These are phyloP conservation scores for Myotis daubentonii DNA, from an alignment of 2,797 vertebrate species.

Conservation along the genomic window DNA sequence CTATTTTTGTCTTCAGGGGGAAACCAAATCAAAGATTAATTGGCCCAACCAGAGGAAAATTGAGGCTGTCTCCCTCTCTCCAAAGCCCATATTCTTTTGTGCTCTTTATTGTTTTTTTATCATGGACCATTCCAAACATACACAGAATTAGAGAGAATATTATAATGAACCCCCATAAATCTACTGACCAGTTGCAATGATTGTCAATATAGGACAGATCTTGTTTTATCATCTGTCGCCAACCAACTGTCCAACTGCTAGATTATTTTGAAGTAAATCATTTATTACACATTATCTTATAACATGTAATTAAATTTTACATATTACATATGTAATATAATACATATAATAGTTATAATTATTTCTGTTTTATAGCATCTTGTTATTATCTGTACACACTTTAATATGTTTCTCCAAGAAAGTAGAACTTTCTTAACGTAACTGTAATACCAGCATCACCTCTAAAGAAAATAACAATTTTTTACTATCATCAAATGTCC, in stretches of 20 bases:
- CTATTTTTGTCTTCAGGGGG: background rate
- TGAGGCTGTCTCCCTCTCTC: background rate
- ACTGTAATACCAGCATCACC: background rate
- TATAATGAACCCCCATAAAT: background rate
- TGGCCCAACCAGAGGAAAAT: background rate
- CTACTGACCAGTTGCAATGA: background rate
- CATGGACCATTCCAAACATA: background rate
- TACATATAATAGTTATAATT: background rate
- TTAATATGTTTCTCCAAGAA: background rate
- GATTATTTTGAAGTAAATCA: constrained; percentile 12
- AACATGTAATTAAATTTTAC: background rate
- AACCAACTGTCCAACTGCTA: background rate
- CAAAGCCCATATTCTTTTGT: background rate
- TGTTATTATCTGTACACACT: background rate
- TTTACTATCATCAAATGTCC: constrained; percentile 17
- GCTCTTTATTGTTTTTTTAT: background rate
- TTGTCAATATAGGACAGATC: background rate
- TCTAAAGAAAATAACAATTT: background rate
- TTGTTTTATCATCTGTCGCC: background rate
- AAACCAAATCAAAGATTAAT: background rate
- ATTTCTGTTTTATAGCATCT: background rate
- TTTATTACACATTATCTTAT: background rate
- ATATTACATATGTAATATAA: background rate
- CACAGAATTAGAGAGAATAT: background rate
- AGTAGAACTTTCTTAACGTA: background rate